Percentiles rank a stretch among this genome's conserved stretches.
Evolutionary conservation across 2,797 vertebrate genomes (phyloP).

Genomic region (Cyclura pinguis): DNA sequence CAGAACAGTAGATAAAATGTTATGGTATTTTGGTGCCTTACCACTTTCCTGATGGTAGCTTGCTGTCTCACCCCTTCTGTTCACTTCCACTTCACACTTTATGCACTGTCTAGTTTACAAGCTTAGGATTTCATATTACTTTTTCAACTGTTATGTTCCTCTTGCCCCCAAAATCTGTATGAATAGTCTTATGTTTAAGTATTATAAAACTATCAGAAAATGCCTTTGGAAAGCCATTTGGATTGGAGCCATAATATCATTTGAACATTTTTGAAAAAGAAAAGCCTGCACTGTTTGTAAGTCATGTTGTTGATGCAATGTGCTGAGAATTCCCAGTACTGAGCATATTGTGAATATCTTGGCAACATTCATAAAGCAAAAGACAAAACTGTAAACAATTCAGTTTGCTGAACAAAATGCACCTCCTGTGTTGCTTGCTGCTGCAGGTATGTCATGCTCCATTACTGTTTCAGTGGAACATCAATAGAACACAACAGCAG

Average conservation of each 20-base stretch:
- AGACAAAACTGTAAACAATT: slow-evolving; percentile 19
- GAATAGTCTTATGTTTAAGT: background rate
- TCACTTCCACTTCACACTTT: background rate
- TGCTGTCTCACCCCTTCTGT: background rate
- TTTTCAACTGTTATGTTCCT: background rate
- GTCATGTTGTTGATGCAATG: background rate
- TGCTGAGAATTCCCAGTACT: slow-evolving; percentile 7
- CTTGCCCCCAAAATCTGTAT: background rate
- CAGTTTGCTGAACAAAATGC: background rate
- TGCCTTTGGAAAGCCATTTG: background rate
- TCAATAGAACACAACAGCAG: slow-evolving; percentile 20
- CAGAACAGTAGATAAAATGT: background rate
- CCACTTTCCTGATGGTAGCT: background rate
- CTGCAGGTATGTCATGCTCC: background rate
- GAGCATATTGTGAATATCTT: slow-evolving; percentile 16
- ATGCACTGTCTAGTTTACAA: background rate
- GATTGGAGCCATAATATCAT: background rate
- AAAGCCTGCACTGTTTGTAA: slow-evolving; percentile 1
- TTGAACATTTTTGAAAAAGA: slow-evolving; percentile 1
- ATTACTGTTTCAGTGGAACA: slow-evolving; percentile 27
- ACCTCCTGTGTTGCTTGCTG: background rate
- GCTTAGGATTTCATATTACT: background rate
- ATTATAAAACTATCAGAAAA: slow-evolving; percentile 12
- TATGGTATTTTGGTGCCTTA: background rate
- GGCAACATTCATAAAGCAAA: slow-evolving; percentile 14